Evolutionary conservation across 2,797 vertebrate genomes (phyloP).

Genomic region (Cetoscarus ocellatus): DNA sequence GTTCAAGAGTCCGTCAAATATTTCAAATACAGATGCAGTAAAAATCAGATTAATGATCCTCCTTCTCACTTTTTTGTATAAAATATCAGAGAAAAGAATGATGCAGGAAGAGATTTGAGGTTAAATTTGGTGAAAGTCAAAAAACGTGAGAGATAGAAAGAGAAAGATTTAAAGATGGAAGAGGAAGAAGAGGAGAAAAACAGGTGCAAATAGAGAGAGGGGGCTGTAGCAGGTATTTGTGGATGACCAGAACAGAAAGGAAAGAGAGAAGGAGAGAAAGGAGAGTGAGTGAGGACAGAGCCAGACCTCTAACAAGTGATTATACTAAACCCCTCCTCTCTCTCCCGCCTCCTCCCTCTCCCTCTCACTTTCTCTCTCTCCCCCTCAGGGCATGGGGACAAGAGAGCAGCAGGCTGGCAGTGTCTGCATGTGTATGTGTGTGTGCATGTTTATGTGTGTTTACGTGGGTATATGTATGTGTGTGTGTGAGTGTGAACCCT

Average conservation of each 20-base stretch:
- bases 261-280: slow-evolving; percentile 46
- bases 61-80: no score
- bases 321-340: slow-evolving; percentile 70
- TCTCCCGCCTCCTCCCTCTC: slow-evolving; percentile 41
- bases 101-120: no score
- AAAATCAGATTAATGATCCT: no score
- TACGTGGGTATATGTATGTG: slow-evolving; percentile 36
- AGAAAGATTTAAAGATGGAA: slow-evolving; percentile 13
- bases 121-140: no score
- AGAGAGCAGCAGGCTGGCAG: slow-evolving; percentile 79
- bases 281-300: slow-evolving; percentile 56
- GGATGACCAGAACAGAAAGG: slow-evolving; percentile 67
- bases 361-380: slow-evolving; percentile 69
- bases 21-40: no score
- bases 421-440: slow-evolving; percentile 33
- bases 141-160: not conserved
- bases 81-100: no score
- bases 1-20: no score
- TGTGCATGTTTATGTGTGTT: slow-evolving; percentile 27
- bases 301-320: slow-evolving; percentile 87
- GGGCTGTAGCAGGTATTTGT: slow-evolving; percentile 56
- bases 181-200: slow-evolving; percentile 26
- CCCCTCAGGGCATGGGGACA: slow-evolving; percentile 83
- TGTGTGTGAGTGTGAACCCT: slow-evolving; percentile 70
- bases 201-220: slow-evolving; percentile 45